Evolutionary conservation across 2,888 invertebrate species (phyloP), one percentile per base, ranked within the genome.

Genomic region (Synanthedon vespiformis): DNA sequence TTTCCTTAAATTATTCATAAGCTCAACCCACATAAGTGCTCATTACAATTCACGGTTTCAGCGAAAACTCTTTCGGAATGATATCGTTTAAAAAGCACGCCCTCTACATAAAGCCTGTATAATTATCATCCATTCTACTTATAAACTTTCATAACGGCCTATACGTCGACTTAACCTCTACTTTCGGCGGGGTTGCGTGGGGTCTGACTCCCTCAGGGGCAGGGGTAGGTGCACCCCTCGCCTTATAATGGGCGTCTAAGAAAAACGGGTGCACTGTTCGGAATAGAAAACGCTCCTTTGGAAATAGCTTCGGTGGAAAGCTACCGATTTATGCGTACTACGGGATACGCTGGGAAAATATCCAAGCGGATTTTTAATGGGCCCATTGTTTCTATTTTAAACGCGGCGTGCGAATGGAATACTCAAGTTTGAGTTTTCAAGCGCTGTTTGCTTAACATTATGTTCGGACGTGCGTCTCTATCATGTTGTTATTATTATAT

Each of bases 111-210:
- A 79, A 81, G 63, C 77, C 70, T 74, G 73, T 79, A 82, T 86
- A 86, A 87, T 87, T 87, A 87, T 84, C 86, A 86, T 87, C 85
- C 80, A 78, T 86, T 85, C 78, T 81, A 84, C 87, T 87, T 87
- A 86, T 85, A 87, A 86, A 87, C 81, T 87, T 86, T 85, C 80
- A 81, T 82, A 87, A 87, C 79, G 85, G 83, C 82, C 85, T 84
- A 87, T 87, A 87, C 83, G 85, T 87, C 86, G 87, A 77, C 80
- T 84, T 80, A 85, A 82, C 80, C 84, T 81, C 80, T 78, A 80
- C 83, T 84, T 84, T 84, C 66, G 80, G 82, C 74, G 70, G 56
- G 68, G 71, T 68, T 67, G 60, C 64, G 66, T 66, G 65, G 60
- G 61, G 54, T 57, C 34, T 44, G 12, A 27, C 50, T 50, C 34